phyloP scores from a whole-genome alignment of 2,113 vertebrate genomes.

The Cyprinodon brontotheroides region DNA sequence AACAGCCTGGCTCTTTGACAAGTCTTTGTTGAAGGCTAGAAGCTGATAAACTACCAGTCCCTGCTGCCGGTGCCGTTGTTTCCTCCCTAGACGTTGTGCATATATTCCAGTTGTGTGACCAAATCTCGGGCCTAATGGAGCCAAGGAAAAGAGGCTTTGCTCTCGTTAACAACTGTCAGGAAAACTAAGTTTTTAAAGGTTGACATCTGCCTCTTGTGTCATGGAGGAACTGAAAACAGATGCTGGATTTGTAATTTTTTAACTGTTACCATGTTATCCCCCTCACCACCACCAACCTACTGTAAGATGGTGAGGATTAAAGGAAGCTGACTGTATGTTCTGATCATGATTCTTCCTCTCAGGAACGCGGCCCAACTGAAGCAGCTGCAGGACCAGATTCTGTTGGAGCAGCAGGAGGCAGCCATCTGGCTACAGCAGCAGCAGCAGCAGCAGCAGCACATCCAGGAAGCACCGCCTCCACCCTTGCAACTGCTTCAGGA shows the following conservation, averaged over 20 bases:
- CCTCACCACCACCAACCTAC: neutral
- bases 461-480: slow-evolving; percentile 70
- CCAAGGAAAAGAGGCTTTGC: slow-evolving; percentile 19
- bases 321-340: slow-evolving; percentile 1
- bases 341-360: slow-evolving; percentile 43
- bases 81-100: slow-evolving; percentile 46
- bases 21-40: slow-evolving; percentile 45
- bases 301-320: neutral
- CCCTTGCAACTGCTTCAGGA: slow-evolving; percentile 77
- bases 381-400: slow-evolving; percentile 93
- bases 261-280: slow-evolving; percentile 16
- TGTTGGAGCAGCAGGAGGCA: slow-evolving; percentile 89
- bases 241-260: slow-evolving; percentile 41
- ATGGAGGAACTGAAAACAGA: slow-evolving; percentile 47
- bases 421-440: slow-evolving; percentile 73
- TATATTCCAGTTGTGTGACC: slow-evolving; percentile 18
- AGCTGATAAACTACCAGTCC: slow-evolving; percentile 67
- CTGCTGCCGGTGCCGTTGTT: slow-evolving; percentile 40
- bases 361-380: slow-evolving; percentile 91
- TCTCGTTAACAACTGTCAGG: neutral
- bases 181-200: no score
- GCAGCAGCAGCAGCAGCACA: slow-evolving; percentile 58
- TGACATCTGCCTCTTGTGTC: slow-evolving; percentile 25
- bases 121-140: slow-evolving; percentile 20
- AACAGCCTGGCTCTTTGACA: slow-evolving; percentile 48